phyloP scores from a whole-genome alignment of 2,113 vertebrate genomes.

The Trematocara macrostoma region DNA sequence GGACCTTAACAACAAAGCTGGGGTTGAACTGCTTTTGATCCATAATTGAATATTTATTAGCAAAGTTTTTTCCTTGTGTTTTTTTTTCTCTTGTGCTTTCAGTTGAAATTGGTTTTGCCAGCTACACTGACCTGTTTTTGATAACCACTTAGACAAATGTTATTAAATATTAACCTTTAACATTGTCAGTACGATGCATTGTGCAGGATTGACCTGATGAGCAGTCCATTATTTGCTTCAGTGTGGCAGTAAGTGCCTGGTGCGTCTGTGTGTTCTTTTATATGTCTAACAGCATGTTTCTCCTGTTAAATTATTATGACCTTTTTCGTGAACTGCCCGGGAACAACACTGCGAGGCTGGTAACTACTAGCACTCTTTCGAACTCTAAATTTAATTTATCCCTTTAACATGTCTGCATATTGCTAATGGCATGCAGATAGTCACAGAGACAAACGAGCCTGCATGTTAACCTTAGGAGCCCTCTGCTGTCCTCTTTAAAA shows the following conservation, averaged over 20 bases:
- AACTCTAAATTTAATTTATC: slow-evolving; percentile 33
- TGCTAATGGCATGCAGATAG: neutral
- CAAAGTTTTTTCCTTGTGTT: neutral
- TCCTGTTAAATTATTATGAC: neutral
- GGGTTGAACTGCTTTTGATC: neutral
- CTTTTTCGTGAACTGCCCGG: neutral
- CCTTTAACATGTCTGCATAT: neutral
- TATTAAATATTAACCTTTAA: neutral
- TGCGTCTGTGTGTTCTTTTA: neutral
- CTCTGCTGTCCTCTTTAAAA: neutral
- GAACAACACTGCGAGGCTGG: slow-evolving; percentile 9
- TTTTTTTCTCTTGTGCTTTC: neutral
- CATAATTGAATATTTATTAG: neutral
- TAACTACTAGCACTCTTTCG: slow-evolving; percentile 17
- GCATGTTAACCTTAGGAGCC: neutral
- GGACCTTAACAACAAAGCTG: neutral
- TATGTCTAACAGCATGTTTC: neutral
- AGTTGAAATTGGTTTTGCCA: neutral
- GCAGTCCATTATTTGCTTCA: neutral
- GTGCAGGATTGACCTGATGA: neutral
- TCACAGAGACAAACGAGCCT: neutral
- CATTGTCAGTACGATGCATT: neutral
- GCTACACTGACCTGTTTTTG: neutral
- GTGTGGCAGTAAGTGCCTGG: neutral
- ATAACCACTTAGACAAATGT: neutral